Evolutionary conservation across 1,140 invertebrate genomes (phyloP), one percentile per base, ranked within the genome.

Genomic region (Papilio helenus): DNA sequence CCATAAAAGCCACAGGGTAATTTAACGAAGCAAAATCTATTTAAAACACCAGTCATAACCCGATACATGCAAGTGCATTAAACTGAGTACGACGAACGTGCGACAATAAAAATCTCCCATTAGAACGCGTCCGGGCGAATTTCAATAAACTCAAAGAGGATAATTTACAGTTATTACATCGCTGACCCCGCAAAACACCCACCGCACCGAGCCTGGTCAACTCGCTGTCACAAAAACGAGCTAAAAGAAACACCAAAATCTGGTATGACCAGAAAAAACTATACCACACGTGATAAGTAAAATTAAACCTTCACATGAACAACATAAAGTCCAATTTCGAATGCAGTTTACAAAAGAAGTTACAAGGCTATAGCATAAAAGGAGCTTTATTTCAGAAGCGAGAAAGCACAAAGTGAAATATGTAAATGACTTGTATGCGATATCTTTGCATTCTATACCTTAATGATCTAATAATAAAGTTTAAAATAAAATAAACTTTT

Each of bases 91-190:
- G 81, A 79, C 82, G 83, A 85, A 82, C 79, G 74, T 51, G 55
- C 71, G 72, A 76, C 78, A 85, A 78, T 81, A 86, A 88, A 86
- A 88, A 83, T 85, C 85, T 83, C 85, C 88, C 89, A 91, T 93
- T 93, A 91, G 90, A 89, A 89, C 84, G 83, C 84, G 89, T 90
- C 90, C 87, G 82, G 78, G 86, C 90, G 84, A 86, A 92, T 93
- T 93, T 94, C 91, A 94, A 93, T 94, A 94, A 93, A 88, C 81
- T 86, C 86, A 89, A 88, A 88, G 89, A 90, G 90, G 88, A 92
- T 93, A 94, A 94, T 93, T 94, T 93, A 93, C 93, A 90, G 92
- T 93, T 93, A 94, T 94, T 93, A 94, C 92, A 87, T 88, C 89
- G 85, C 85, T 94, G 92, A 93, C 92, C 93, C 93, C 92, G 93